Evolutionary conservation across 2,113 vertebrate genomes (phyloP).

Genomic region (Malurus elegans): DNA sequence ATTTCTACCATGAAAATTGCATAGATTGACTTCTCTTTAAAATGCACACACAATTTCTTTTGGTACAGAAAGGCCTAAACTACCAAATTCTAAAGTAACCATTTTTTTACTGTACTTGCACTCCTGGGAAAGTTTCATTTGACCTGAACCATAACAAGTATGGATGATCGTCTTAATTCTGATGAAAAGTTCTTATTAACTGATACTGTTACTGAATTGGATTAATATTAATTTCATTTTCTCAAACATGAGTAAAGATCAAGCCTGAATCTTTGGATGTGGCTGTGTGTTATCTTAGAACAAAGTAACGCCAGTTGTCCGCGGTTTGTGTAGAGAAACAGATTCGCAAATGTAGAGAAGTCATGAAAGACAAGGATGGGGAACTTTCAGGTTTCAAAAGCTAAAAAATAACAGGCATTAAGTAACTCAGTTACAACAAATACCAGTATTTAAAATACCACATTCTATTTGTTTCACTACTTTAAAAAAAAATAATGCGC

Average conservation of each 20-base stretch:
- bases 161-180: neutral
- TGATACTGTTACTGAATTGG: neutral
- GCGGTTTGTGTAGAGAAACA: neutral
- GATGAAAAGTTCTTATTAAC: neutral
- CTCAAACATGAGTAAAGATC: neutral
- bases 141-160: neutral
- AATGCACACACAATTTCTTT: neutral
- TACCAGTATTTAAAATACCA: neutral
- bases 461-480: neutral
- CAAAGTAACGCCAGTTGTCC: neutral
- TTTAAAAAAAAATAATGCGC: neutral
- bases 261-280: neutral
- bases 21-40: neutral
- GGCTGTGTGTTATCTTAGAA: neutral
- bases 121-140: neutral
- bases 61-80: neutral
- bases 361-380: neutral
- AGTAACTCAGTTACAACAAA: neutral
- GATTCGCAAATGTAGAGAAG: neutral
- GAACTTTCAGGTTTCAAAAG: neutral
- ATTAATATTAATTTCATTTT: neutral
- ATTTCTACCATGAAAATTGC: neutral
- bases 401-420: neutral
- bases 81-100: neutral
- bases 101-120: neutral